phyloP scores from a whole-genome alignment of 1,140 invertebrate genomes.

The Apolygus lucorum region DNA sequence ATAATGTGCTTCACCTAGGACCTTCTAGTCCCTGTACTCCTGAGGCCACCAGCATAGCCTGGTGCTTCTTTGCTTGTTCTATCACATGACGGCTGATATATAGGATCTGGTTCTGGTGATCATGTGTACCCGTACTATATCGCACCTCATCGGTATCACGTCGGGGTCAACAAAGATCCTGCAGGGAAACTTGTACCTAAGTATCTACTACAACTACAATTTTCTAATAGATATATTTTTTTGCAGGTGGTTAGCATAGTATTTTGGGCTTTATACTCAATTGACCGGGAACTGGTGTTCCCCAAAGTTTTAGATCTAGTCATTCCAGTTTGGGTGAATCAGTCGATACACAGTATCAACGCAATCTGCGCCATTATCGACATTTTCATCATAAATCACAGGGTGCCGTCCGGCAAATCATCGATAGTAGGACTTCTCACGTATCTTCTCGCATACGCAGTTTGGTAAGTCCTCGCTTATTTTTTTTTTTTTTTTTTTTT shows the following conservation, averaged over 20 bases:
- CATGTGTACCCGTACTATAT: no score
- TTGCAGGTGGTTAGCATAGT: slow-evolving; percentile 70
- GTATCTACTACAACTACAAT: neutral
- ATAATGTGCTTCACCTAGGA: no score
- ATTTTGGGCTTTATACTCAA: slow-evolving; percentile 75
- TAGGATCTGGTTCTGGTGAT: no score
- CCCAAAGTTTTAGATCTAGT: slow-evolving; percentile 66
- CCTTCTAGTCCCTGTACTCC: no score
- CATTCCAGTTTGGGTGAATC: slow-evolving; percentile 79
- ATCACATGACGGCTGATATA: no score
- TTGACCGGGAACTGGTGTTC: slow-evolving; percentile 81
- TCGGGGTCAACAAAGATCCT: neutral
- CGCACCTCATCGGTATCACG: slow-evolving; percentile 1
- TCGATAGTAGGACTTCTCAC: slow-evolving; percentile 49
- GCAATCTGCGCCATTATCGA: slow-evolving; percentile 62
- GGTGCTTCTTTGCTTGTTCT: no score
- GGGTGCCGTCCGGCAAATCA: slow-evolving; percentile 53
- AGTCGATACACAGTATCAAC: slow-evolving; percentile 74
- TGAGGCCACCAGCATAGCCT: no score
- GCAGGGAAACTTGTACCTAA: no score
- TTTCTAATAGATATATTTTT: slow-evolving; percentile 21
- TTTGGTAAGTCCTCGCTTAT: slow-evolving; percentile 47
- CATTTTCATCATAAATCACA: slow-evolving; percentile 54
- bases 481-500: neutral
- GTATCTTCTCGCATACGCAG: slow-evolving; percentile 58